Evolutionary conservation across 2,797 vertebrate genomes (phyloP).

Genomic region (Poeciliopsis presidionis): DNA sequence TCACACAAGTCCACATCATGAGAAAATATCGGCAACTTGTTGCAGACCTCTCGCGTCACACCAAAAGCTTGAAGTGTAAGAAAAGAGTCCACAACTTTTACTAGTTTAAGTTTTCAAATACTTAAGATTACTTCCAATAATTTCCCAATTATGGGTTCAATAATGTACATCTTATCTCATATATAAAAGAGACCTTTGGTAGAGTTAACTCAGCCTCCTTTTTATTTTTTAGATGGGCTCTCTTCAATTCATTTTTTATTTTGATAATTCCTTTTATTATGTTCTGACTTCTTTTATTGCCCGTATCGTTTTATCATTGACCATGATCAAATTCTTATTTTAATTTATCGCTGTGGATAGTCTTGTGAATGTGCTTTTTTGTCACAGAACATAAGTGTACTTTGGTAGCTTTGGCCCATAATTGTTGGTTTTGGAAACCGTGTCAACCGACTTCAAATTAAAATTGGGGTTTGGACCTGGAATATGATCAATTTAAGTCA

Average conservation of each 20-base stretch:
- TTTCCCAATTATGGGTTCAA: background rate
- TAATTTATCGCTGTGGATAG: background rate
- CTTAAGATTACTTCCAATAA: background rate
- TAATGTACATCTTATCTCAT: background rate
- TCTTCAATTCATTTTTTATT: background rate
- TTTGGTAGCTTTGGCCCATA: background rate
- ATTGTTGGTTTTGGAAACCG: background rate
- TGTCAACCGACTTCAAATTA: background rate
- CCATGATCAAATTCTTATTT: too few relatives aligned
- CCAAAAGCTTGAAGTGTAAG: background rate
- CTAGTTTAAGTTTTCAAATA: background rate
- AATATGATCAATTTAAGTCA: background rate
- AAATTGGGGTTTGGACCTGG: background rate
- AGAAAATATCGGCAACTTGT: slow-evolving; percentile 30
- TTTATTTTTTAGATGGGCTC: background rate
- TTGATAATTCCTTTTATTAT: background rate
- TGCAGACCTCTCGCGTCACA: slow-evolving; percentile 15
- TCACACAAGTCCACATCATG: slow-evolving; percentile 50
- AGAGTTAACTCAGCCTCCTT: background rate
- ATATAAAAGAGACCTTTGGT: background rate
- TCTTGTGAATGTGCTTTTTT: background rate
- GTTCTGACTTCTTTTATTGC: background rate
- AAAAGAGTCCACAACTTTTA: background rate
- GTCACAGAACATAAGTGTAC: background rate
- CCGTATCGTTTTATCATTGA: too few relatives aligned